Evolutionary conservation across 2,888 invertebrate genomes (phyloP), one percentile per base, ranked within the genome.

Genomic region (Drosophila diplacantha): DNA sequence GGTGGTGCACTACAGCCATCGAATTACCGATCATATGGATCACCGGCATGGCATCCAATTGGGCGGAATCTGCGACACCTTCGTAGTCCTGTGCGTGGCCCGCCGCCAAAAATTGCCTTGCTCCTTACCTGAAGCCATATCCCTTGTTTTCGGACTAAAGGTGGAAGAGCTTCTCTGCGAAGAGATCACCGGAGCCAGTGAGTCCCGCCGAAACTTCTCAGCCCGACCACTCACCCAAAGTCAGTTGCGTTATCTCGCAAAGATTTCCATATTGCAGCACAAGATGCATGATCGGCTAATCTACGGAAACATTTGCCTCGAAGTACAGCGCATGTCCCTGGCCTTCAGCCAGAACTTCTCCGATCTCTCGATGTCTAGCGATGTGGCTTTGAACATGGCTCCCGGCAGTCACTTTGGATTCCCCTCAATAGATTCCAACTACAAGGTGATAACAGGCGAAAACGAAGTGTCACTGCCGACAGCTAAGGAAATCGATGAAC

Each of bases 1-100:
- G 22, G 58, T 78, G 50, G 63, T 80, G 50, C 77, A 82, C 49
- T 74, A 76, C n/a, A 63, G 81, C 12, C 73, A 78, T 47, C 77
- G 78, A 0, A 58, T 80, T n/a, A 53, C 53, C 12, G 74, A 78
- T 37, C 59, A 69, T 2, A 32, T 78, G 5, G n/a, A 22, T 8
- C 26, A 65, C 16, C 26, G 34, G 9, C 53, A 73, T 14, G 46
- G 63, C 1, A 41, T 78, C 2, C 26, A 22, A 14, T 24, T 78
- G 2, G 57, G 52, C 26, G 77, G 83, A 2, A 29, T 80, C 18
- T 62, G 44, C 6, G 78, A 78, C 38, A 68, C 77, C 0, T 80
- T 78, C 35, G 77, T 80, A 5, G 66, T 52, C 0, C n/a, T 79
- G 12, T 80, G 77, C 29, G 38, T 82, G 20, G 68, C 50, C 9